Evolutionary conservation across 1,140 invertebrate genomes (phyloP).

Genomic region (Caerostris darwini): DNA sequence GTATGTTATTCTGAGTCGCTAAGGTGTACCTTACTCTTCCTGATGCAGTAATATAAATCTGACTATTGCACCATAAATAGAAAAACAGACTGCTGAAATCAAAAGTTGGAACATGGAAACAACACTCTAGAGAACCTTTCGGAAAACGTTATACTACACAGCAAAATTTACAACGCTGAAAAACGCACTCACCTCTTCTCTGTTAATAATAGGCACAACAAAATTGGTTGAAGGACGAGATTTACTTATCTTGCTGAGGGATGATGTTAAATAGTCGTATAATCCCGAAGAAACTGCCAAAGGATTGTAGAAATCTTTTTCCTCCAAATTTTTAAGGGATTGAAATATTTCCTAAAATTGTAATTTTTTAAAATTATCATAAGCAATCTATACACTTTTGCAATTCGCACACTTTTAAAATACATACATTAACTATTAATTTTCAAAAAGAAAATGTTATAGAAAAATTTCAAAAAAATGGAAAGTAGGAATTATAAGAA

Average conservation of each 20-base stretch:
- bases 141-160: neutral
- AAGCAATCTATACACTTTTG: neutral
- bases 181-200: constrained; percentile 35
- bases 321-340: constrained; percentile 18
- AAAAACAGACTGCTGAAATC: neutral
- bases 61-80: neutral
- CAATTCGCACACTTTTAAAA: neutral
- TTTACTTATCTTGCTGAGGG: constrained; percentile 1
- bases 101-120: neutral
- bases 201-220: neutral
- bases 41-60: too few relatives aligned
- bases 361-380: neutral
- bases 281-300: constrained; percentile 37
- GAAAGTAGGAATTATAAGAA: too few relatives aligned
- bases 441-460: too few relatives aligned
- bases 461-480: too few relatives aligned
- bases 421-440: too few relatives aligned
- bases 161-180: neutral
- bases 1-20: too few relatives aligned
- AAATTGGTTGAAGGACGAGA: constrained; percentile 29
- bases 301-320: constrained; percentile 56
- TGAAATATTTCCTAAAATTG: constrained; percentile 35
- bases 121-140: neutral
- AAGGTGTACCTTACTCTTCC: too few relatives aligned
- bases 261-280: constrained; percentile 30